Evolutionary conservation across 2,113 vertebrate species (phyloP).

Genomic region (Sturnus vulgaris): DNA sequence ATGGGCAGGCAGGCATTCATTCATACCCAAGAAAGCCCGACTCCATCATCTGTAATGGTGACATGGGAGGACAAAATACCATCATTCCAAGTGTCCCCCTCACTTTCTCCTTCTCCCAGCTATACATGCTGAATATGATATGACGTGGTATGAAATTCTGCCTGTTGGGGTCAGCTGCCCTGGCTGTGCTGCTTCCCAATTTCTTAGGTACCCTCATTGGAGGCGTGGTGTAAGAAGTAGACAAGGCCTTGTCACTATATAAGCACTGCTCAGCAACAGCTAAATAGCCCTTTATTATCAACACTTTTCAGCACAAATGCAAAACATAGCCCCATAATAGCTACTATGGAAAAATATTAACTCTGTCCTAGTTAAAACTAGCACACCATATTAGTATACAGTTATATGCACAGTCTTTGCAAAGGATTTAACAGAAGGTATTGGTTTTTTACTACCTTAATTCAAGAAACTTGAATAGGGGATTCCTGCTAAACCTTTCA

Average conservation of each 20-base stretch:
- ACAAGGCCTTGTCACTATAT: background rate
- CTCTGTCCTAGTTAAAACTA: background rate
- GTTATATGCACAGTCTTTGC: background rate
- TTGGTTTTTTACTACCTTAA: background rate
- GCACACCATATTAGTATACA: background rate
- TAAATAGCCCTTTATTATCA: background rate
- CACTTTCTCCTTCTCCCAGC: background rate
- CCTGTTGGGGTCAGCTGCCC: background rate
- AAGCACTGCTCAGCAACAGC: background rate
- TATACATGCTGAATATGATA: background rate
- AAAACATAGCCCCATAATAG: background rate
- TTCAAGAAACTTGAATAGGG: background rate
- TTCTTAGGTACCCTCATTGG: background rate
- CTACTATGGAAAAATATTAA: background rate
- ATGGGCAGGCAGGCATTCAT: background rate
- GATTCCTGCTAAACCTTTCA: background rate
- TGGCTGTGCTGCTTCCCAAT: background rate
- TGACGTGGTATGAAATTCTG: background rate
- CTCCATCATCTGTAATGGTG: background rate
- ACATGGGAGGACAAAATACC: background rate
- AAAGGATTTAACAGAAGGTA: background rate
- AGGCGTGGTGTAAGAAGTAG: background rate
- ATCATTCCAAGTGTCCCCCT: fast-evolving
- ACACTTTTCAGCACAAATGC: background rate
- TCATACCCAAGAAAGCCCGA: background rate